These are phyloP conservation scores for Zygogramma bicolorata DNA, from an alignment of 2,888 invertebrate species.

Conservation along the genomic window DNA sequence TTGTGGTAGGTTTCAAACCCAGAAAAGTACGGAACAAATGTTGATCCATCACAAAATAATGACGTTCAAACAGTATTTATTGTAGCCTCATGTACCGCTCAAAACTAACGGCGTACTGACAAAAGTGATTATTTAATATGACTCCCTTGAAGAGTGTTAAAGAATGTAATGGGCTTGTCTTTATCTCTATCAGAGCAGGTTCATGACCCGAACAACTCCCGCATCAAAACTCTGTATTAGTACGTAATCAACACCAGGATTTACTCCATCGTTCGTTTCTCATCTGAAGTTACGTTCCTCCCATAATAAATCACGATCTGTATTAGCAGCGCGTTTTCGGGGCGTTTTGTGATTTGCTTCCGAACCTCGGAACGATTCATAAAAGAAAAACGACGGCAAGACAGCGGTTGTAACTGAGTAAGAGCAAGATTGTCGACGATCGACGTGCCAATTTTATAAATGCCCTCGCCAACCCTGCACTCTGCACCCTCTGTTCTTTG, in stretches of 20 bases:
- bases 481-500: background rate
- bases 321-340: background rate
- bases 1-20: too few species aligned
- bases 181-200: too few species aligned
- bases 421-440: slow-evolving; percentile 8
- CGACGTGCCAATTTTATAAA: slow-evolving; percentile 1
- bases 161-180: too few species aligned
- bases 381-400: background rate
- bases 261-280: background rate
- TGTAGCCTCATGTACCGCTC: too few species aligned
- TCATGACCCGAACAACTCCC: too few species aligned
- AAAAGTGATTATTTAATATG: too few species aligned
- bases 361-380: background rate
- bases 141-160: too few species aligned
- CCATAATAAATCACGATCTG: background rate
- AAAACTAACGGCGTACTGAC: too few species aligned
- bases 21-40: too few species aligned
- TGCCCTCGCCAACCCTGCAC: background rate
- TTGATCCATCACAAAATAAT: too few species aligned
- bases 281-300: background rate
- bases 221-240: background rate
- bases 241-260: background rate
- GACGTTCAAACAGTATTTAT: too few species aligned
- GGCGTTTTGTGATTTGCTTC: background rate
- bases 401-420: background rate